Base-by-base conservation (phyloP, 2,113 vertebrate genomes). In the Pseudorhombus dupliciocellatus region DNA sequence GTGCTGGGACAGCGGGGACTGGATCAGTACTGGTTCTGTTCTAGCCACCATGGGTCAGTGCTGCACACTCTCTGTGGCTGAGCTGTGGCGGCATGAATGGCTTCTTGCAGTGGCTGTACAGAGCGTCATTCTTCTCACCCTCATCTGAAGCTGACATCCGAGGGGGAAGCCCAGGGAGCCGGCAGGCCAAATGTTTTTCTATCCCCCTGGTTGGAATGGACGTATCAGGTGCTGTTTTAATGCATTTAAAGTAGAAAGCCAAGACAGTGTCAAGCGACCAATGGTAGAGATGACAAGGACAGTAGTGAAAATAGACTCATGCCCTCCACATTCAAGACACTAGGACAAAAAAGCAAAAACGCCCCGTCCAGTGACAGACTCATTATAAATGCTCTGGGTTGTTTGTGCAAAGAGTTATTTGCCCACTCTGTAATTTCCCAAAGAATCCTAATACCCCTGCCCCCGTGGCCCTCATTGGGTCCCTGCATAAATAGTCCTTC, bases 161-260 rank as follows among this genome's bases (percentile, higher is more conserved):
- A 89, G 69, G 87, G 91, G 88, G 84, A 91, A 90, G 86, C 90
- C 91, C 89, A 76, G 85, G 75, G 87, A 93, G 89, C 81, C 83
- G 73, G 83, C 70, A 72, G 84, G 70, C 81, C 79, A 81, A 91
- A 91, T 93, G 92, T 92, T 94, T 93, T 92, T 90, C 84, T 92
- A 89, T 91, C 87, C 92, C 91, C 74, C 86, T 83, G 75, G 87
- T 88, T 84, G 85, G 88, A 88, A 87, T 85, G 85, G 89, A 88
- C 64, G 50, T 94, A 93, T 94, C 89, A 57, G 89, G 89, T 93
- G 91, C 90, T 92, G 85, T 91, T 93, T 93, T 93, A 94, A 93
- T 94, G 85, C 55, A 77, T 88, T 84, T 89, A 86, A 90, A 86
- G 87, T 80, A 89, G 80, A 89, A 92, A 91, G 89, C 88, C 82